Evolutionary conservation across 1,140 invertebrate genomes (phyloP), one percentile per base, ranked within the genome.

Genomic region (Cydia fagiglandana): DNA sequence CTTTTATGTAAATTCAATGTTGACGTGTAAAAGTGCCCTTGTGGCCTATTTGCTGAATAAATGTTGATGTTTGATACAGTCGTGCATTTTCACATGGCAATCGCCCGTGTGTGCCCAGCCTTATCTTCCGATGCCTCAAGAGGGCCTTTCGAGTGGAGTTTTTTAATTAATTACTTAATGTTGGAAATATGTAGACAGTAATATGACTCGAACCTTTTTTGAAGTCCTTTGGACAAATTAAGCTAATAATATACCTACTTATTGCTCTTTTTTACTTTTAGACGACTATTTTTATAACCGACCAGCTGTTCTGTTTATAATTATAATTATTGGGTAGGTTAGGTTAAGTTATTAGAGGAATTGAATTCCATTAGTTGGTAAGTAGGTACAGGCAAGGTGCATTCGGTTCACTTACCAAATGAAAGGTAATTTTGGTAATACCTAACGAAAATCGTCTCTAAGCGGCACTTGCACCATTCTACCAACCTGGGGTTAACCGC

Each of bases 141-240:
- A 61, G 56, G 24, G 20, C 53, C 53, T 61, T 61, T 61, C 56
- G 10, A 61, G 7, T 24, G 9, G 20, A 61, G 20, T 61, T 61
- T 61, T 61, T 61, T 61, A 61, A 61, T 61, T 61, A 61, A 61
- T 61, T n/a, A n/a, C n/a, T n/a, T 12, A 24, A 61, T 24, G 56
- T 61, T 61, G 7, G 56, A 56, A 61, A 2, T 61, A 61, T 61
- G 56, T 20, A 61, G 56, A 61, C 56, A 12, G 56, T 61, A 24
- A 61, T 61, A 9, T 61, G 56, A 61, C 20, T 61, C 6, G n/a
- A 53, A 12, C 15, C n/a, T 12, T 24, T 24, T 24, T 61, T 61
- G 17, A 7, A 24, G 56, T 24, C 56, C 56, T 17, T 5, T 53
- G 50, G 50, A 17, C 53, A 61, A 24, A 24, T 24, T 17, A 5